Conservation (phyloP, 2,797 vertebrate species). For the Lutjanus campechanus region DNA sequence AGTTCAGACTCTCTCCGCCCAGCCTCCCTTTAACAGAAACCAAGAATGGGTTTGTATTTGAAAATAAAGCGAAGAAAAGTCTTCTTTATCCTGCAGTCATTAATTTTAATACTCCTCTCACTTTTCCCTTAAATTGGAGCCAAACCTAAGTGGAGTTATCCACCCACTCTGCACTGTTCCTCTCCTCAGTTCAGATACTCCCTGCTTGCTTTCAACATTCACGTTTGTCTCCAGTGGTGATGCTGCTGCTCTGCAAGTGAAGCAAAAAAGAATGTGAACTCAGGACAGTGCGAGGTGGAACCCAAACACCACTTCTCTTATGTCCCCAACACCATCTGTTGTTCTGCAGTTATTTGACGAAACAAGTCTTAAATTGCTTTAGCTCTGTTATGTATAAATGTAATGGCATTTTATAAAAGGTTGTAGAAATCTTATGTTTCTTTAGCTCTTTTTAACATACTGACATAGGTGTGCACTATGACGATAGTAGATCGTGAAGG, state of each 20-base stretch:
- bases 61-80: too few relatives aligned
- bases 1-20: too few relatives aligned
- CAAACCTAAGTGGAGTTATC: conserved; percentile 17
- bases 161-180: conserved; percentile 21
- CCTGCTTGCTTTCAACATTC: background rate
- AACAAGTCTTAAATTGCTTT: background rate
- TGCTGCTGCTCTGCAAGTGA: conserved; percentile 4
- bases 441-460: background rate
- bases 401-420: background rate
- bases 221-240: conserved; percentile 12
- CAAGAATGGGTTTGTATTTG: too few relatives aligned
- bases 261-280: conserved; percentile 13
- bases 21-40: too few relatives aligned
- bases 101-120: conserved; percentile 30
- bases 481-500: too few relatives aligned
- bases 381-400: background rate
- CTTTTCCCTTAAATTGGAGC: conserved; percentile 18
- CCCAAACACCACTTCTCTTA: background rate
- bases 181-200: conserved; percentile 20
- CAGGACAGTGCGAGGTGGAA: background rate
- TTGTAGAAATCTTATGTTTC: too few relatives aligned
- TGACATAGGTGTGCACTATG: background rate
- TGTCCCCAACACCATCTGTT: background rate
- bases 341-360: background rate
- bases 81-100: background rate